phyloP scores from a whole-genome alignment of 2,113 vertebrate genomes.

The Narcine bancroftii region DNA sequence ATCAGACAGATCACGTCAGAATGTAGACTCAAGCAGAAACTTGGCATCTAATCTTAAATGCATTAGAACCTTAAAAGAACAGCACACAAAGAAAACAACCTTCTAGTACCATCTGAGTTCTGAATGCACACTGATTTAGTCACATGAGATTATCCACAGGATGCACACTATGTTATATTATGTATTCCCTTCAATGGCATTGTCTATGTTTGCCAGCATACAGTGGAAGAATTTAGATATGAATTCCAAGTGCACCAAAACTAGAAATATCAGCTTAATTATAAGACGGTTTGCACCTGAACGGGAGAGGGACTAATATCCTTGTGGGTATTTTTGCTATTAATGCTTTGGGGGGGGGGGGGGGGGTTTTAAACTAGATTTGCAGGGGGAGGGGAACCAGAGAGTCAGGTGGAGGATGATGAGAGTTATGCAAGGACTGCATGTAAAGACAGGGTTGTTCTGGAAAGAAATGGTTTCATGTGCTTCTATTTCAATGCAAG shows the following conservation, averaged over 20 bases:
- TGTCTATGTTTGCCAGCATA: background rate
- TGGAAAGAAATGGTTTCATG: no score
- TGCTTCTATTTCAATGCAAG: no score
- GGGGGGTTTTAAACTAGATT: no score
- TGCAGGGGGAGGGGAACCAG: no score
- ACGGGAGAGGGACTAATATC: no score
- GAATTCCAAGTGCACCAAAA: background rate
- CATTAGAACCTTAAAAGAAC: background rate
- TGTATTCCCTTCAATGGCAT: background rate
- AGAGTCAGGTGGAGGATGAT: no score
- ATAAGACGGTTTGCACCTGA: no score
- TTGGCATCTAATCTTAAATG: no score
- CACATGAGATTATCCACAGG: background rate
- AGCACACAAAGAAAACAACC: background rate
- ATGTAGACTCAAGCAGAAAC: background rate
- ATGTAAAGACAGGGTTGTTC: no score
- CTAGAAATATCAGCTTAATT: background rate
- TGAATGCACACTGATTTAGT: background rate
- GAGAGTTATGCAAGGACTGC: no score
- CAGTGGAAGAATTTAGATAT: background rate
- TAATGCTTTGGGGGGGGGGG: no score
- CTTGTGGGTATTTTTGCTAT: no score
- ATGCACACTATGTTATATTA: background rate
- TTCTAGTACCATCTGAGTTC: background rate
- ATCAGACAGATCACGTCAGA: background rate